Conservation (phyloP, 2,888 invertebrate species). For the Reticulitermes lucifugus region DNA sequence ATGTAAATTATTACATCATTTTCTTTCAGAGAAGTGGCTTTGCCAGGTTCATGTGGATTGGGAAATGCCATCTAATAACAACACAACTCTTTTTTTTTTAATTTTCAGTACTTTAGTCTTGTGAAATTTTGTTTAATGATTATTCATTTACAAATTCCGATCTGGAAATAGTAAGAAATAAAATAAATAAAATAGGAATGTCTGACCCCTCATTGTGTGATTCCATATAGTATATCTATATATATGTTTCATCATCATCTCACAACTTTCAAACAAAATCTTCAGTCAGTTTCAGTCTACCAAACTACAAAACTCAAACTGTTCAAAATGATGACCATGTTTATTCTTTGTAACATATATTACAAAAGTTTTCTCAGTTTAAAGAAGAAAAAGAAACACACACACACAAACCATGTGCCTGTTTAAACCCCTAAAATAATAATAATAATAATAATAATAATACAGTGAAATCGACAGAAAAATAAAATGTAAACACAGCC, state of each 20-base stretch:
- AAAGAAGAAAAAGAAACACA: slow-evolving; percentile 6
- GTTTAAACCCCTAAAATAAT: slow-evolving; percentile 23
- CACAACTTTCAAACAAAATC: slow-evolving; percentile 11
- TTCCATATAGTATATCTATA: neutral
- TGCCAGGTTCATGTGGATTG: neutral
- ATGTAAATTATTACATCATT: neutral
- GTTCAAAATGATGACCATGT: neutral
- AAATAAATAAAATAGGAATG: slow-evolving; percentile 39
- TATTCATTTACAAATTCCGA: slow-evolving; percentile 27
- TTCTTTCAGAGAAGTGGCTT: neutral
- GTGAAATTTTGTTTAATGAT: slow-evolving; percentile 12
- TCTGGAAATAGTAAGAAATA: slow-evolving; percentile 18
- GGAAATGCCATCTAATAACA: neutral
- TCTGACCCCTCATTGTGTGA: slow-evolving; percentile 25
- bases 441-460: slow-evolving; percentile 26
- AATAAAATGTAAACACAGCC: slow-evolving; percentile 49
- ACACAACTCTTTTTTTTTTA: neutral
- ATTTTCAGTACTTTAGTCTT: slow-evolving; percentile 16
- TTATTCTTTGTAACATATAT: neutral
- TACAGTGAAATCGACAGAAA: slow-evolving; percentile 40
- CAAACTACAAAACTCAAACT: neutral
- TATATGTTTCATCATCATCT: neutral
- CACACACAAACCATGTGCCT: slow-evolving; percentile 19
- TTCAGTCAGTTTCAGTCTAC: neutral
- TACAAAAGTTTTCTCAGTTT: slow-evolving; percentile 21